Conservation (phyloP, 2,888 invertebrate species). For the Drosophila merina region DNA sequence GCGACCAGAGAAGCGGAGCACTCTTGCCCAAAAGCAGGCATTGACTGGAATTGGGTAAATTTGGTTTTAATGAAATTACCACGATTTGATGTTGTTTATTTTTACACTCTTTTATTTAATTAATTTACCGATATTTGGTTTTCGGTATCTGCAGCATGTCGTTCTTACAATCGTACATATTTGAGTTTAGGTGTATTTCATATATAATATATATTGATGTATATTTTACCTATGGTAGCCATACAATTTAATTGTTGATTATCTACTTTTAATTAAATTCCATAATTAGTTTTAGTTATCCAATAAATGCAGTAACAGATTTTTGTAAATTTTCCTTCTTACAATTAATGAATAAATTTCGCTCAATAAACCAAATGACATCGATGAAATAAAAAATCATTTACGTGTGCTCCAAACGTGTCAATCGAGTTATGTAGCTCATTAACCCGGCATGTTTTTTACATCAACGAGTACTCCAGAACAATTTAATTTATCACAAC, state of each 20-base stretch:
- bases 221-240: slow-evolving; percentile 66
- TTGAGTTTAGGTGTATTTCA: slow-evolving; percentile 31
- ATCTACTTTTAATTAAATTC: slow-evolving; percentile 66
- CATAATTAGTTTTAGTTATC: slow-evolving; percentile 44
- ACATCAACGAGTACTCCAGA: slow-evolving; percentile 44
- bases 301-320: slow-evolving; percentile 41
- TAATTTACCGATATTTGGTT: slow-evolving; percentile 55
- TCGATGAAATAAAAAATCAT: slow-evolving; percentile 24
- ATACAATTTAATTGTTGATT: slow-evolving; percentile 74
- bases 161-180: slow-evolving; percentile 10
- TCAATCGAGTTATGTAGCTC: slow-evolving; percentile 48
- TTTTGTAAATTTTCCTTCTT: slow-evolving; percentile 15
- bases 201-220: slow-evolving; percentile 20
- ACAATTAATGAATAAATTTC: slow-evolving; percentile 16
- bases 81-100: slow-evolving; percentile 58
- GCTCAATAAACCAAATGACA: slow-evolving; percentile 27
- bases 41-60: slow-evolving; percentile 26
- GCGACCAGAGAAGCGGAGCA: slow-evolving; percentile 33
- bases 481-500: slow-evolving; percentile 66
- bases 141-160: slow-evolving; percentile 39
- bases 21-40: slow-evolving; percentile 1
- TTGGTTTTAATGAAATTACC: slow-evolving; percentile 59
- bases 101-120: slow-evolving; percentile 68
- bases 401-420: slow-evolving; percentile 31
- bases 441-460: slow-evolving; percentile 36